Evolutionary conservation across 2,888 invertebrate species (phyloP), one percentile per base, ranked within the genome.

Genomic region (Elmis aenea): DNA sequence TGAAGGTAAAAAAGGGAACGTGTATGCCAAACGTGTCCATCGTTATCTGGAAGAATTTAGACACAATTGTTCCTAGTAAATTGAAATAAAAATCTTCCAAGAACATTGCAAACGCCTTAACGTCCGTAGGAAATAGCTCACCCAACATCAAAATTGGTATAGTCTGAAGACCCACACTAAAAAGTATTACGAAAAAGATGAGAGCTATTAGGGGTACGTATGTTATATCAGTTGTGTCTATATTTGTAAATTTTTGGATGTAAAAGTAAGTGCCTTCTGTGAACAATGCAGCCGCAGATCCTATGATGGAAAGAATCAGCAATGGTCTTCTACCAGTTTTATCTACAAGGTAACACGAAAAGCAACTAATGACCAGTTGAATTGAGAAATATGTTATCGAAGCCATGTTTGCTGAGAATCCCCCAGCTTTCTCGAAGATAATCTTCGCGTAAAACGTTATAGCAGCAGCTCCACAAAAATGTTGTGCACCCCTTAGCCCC

Each of bases 1-100:
- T 70, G 61, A 81, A 83, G 50, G 76, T 75, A 67, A 76, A 77
- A 61, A 83, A 83, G 43, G 78, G 76, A 53, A 77, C 72, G 61
- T 77, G 76, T 51, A 79, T 74, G 24, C 77, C 79, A 38, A 70
- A 75, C 3, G 61, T 60, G 49, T 78, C 77, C 48, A 70, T 71
- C 38, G 81, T 71, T 40, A 61, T 51, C 38, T 66, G 62, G 46
- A 68, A 71, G 10, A 66, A 60, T 33, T 70, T 62, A 0, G 70
- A 67, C 2, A 70, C 64, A 10, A 68, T 33, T 30, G 71, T 70
- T 0, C 67, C 67, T 34, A 66, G 61, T 4, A 64, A 33, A 26
- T 71, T 67, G 32, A 70, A 74, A 26, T 70, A 62, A 37, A 74
- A 60, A 5, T 73, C 68, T 1, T 71, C 69, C 6, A 74, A 56